Conservation (phyloP, 2,888 invertebrate genomes). For the Lithophane ornitopus region DNA sequence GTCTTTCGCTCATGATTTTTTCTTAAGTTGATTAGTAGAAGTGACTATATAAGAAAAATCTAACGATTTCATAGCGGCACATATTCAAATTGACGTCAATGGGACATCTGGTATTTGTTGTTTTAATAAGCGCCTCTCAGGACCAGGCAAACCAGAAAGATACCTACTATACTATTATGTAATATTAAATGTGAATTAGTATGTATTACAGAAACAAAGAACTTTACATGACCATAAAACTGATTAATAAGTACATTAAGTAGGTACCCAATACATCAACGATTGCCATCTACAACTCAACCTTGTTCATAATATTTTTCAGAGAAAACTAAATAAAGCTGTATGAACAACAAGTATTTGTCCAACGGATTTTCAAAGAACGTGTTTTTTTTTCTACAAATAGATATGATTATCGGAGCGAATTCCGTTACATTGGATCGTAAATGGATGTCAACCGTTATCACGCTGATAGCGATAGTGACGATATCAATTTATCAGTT, state of each 20-base stretch:
- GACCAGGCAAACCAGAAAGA: slow-evolving; percentile 3
- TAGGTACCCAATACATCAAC: slow-evolving; percentile 1
- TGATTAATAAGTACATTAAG: slow-evolving; percentile 1
- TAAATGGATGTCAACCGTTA: slow-evolving; percentile 70
- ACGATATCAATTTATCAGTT: slow-evolving; percentile 73
- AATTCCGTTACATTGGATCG: slow-evolving; percentile 64
- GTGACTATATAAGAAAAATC: slow-evolving; percentile 28
- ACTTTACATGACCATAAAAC: neutral
- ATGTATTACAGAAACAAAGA: neutral
- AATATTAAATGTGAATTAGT: slow-evolving; percentile 3
- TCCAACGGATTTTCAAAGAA: slow-evolving; percentile 41
- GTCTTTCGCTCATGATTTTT: neutral
- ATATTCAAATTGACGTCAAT: slow-evolving; percentile 39
- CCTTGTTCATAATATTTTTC: neutral
- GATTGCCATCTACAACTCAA: slow-evolving; percentile 5
- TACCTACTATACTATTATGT: slow-evolving; percentile 17
- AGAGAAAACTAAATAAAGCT: slow-evolving; percentile 34
- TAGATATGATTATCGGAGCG: slow-evolving; percentile 60
- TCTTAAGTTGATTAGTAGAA: slow-evolving; percentile 7
- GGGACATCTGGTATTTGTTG: slow-evolving; percentile 34
- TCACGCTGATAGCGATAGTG: slow-evolving; percentile 67
- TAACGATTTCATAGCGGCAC: slow-evolving; percentile 4
- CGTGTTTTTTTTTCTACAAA: slow-evolving; percentile 57
- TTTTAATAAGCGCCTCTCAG: slow-evolving; percentile 31
- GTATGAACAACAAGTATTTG: slow-evolving; percentile 33